Percentiles rank a stretch among this genome's conserved stretches.
phyloP scores from a whole-genome alignment of 2,888 invertebrate genomes.

The Cephus rjabovi region DNA sequence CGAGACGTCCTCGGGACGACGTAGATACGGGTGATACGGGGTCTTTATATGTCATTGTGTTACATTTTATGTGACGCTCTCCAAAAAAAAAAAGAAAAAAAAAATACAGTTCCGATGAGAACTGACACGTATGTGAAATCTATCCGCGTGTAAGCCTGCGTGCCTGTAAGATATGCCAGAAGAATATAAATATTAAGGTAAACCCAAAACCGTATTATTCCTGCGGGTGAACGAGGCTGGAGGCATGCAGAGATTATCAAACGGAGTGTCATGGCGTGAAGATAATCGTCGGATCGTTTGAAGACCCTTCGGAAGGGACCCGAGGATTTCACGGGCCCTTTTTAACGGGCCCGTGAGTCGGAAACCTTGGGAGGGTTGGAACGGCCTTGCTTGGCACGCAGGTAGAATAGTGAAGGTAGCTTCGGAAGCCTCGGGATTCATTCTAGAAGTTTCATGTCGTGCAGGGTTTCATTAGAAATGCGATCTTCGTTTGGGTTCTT shows the following conservation, averaged over 20 bases:
- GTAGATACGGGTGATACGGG: too few relatives aligned
- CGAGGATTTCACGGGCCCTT: not conserved
- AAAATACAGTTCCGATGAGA: too few relatives aligned
- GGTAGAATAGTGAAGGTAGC: conserved; percentile 29
- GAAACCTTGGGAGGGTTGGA: conserved; percentile 15
- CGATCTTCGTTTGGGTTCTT: too few relatives aligned
- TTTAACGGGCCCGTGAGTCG: not conserved
- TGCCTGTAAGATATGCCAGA: not conserved
- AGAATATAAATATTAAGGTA: too few relatives aligned
- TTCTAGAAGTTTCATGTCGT: not conserved
- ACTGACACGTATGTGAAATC: not conserved
- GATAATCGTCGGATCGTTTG: conserved; percentile 22
- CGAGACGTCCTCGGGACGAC: too few relatives aligned
- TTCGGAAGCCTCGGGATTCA: not conserved
- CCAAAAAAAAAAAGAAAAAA: too few relatives aligned
- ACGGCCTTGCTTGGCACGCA: conserved; percentile 35
- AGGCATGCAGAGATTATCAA: conserved; percentile 17
- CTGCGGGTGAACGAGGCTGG: not conserved
- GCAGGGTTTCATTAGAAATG: too few relatives aligned
- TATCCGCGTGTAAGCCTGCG: not conserved
- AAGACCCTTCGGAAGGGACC: conserved; percentile 1
- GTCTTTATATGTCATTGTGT: too few relatives aligned
- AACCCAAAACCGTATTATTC: too few relatives aligned
- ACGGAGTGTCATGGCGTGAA: conserved; percentile 19
- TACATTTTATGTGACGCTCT: too few relatives aligned